These are phyloP conservation scores for Mythimna loreyi DNA, from an alignment of 2,888 invertebrate species.

Conservation along the genomic window DNA sequence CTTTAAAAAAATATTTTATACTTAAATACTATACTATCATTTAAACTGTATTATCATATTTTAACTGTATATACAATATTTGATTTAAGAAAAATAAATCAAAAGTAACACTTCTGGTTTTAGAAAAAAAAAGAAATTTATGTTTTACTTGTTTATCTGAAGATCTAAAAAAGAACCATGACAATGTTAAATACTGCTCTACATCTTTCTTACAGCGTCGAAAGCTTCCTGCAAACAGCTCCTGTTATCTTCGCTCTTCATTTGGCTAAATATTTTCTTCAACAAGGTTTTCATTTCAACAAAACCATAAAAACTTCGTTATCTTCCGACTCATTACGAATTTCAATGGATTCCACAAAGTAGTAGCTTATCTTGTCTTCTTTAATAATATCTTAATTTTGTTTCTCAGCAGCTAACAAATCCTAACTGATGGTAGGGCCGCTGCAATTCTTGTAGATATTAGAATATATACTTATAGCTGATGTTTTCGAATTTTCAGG, in stretches of 20 bases:
- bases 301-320: conserved; percentile 1
- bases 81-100: no score
- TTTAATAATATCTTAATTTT: not conserved
- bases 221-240: not conserved
- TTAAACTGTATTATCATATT: no score
- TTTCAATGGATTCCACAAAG: not conserved
- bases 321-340: not conserved
- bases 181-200: not conserved
- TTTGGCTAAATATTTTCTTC: not conserved
- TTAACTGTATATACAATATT: no score
- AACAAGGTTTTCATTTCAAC: conserved; percentile 2
- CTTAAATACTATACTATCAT: no score
- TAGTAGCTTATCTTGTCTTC: no score
- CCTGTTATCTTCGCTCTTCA: not conserved
- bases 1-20: no score
- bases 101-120: no score
- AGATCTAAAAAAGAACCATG: not conserved
- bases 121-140: no score
- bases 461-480: no score
- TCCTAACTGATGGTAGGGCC: not conserved
- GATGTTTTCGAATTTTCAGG: no score
- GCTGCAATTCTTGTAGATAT: not conserved
- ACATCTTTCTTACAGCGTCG: not conserved
- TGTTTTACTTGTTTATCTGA: no score
- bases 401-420: not conserved